Base-by-base conservation (phyloP, 2,888 invertebrate genomes). In the Tetheella fluctuosa region DNA sequence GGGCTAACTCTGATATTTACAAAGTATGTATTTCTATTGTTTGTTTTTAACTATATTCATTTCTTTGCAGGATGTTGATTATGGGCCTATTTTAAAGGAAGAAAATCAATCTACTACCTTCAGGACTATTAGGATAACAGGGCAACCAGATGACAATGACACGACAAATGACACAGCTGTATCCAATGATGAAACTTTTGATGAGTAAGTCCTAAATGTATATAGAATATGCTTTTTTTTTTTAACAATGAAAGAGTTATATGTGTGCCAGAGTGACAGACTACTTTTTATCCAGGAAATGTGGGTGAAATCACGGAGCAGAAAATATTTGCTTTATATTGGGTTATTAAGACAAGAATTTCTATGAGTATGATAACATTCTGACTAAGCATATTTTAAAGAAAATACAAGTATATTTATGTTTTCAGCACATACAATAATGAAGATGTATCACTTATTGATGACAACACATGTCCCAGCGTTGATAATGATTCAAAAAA, bases 21-120 rank as follows among this genome's bases (percentile, higher is more conserved):
- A n/a, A n/a, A n/a, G n/a, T n/a, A n/a, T n/a, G n/a, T n/a, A n/a
- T n/a, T n/a, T n/a, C n/a, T n/a, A n/a, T n/a, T n/a, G n/a, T n/a
- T n/a, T 59, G 10, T 34, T 34, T 34, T 34, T 34, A 12, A 2
- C 2, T 25, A 25, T 25, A 25, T 37, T 37, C 2, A 15, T 37
- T 37, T 42, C 3, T 28, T 69, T 65, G 12, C 58, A 74, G 70
- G 58, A 30, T 58, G 25, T 59, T n/a, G 39, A 59, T 20, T 25
- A 55, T 20, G 7, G 2, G 20, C 10, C 48, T 20, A 2, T 48
- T 20, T 17, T 48, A 8, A 10, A 20, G 1, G 48, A 48, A 20
- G 15, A 48, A 10, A 20, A n/a, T n/a, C n/a, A n/a, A 56, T 3
- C 37, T 62, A 30, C 56, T 57, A 4, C 20, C 52, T 17, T 54